Evolutionary conservation across 2,888 invertebrate species (phyloP).

Genomic region (Sicus ferrugineus): DNA sequence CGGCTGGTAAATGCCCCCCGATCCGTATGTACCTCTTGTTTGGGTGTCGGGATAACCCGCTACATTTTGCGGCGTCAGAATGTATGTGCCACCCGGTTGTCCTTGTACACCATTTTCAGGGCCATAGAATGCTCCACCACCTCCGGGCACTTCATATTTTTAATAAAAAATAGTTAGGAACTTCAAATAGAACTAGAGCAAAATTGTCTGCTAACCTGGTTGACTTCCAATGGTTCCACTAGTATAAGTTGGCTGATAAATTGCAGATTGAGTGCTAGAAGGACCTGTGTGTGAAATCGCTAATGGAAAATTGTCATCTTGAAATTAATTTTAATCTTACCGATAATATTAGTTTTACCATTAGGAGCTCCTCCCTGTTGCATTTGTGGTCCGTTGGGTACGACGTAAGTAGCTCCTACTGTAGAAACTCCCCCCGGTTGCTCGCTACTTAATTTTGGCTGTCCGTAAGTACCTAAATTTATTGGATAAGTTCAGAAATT

Average conservation of each 20-base stretch:
- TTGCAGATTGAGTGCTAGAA: slow-evolving; percentile 18
- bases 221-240: slow-evolving; percentile 23
- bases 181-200: slow-evolving; percentile 5
- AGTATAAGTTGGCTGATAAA: background rate
- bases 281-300: background rate
- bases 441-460: too few relatives aligned
- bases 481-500: slow-evolving; percentile 1
- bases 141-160: background rate
- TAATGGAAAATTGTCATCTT: background rate
- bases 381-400: slow-evolving; percentile 13
- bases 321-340: background rate
- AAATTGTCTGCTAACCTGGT: slow-evolving; percentile 19
- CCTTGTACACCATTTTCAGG: slow-evolving; percentile 31
- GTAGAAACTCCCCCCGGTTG: background rate
- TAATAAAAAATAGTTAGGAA: background rate
- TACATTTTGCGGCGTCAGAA: background rate
- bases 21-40: background rate
- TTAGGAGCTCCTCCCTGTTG: background rate
- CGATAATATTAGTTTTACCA: background rate
- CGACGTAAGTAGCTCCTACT: background rate
- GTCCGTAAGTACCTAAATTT: slow-evolving; percentile 9
- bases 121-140: slow-evolving; percentile 12
- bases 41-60: background rate
- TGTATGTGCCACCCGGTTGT: slow-evolving; percentile 29
- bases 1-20: slow-evolving; percentile 25